Base-by-base conservation (phyloP, 2,888 invertebrate species). In the Andrena minutula region DNA sequence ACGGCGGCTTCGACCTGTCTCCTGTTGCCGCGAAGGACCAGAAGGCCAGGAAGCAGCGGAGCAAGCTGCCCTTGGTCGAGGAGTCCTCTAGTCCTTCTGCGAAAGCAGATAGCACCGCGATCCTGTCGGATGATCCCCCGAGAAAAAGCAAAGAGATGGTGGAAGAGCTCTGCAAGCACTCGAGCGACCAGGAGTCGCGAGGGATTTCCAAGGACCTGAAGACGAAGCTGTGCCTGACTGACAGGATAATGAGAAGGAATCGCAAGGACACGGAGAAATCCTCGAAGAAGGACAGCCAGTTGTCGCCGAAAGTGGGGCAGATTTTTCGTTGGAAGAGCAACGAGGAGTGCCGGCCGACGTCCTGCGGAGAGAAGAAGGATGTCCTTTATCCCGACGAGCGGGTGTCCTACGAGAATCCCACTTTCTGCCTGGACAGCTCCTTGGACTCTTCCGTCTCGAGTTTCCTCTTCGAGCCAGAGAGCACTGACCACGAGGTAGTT, bases 361-460 rank as follows among this genome's bases (percentile, higher is more conserved):
- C 69, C 16, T n/a, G 7, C 16, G 56, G 56, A 30, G 49, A 47
- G 20, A 72, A 41, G 4, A 74, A 73, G 30, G 26, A 30, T 56
- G 6, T 20, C 49, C 28, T 20, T 56, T 2, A 35, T 32, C 76
- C 65, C 0, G n/a, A 6, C 12, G 58, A 63, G 35, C 70, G 49
- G 2, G 61, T 58, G 41, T 90, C 89, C 32, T 94, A 94, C 79
- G 94, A 94, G 82, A 94, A 94, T 86, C 93, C 93, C 2, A 91
- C 91, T 2, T 94, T 94, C 63, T 88, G 87, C 35, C 77, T 92
- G 65, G 93, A 94, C 83, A 90, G 86, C 65, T 94, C 94, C 3
- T 75, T 92, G 28, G 93, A 93, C 73, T 90, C 92, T 5, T 92
- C 93, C 2, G 72, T 92, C 12, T 88, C 90, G 32, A 88, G 87